Conservation (phyloP, 2,797 vertebrate species). For the Macrochelys suwanniensis region DNA sequence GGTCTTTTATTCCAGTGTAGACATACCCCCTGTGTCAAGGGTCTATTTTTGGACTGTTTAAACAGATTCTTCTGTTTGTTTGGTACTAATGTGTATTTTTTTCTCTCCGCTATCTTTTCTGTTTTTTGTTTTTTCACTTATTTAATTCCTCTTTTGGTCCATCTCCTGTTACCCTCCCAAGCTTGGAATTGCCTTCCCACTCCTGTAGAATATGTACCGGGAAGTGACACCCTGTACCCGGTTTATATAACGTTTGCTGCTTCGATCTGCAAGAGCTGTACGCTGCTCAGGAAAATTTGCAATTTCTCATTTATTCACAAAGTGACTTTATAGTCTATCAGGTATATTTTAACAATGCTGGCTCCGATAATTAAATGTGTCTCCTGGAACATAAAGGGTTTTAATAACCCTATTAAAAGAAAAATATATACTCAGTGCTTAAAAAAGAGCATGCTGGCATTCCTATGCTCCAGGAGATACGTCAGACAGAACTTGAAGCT, state of each 20-base stretch:
- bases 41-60: not conserved
- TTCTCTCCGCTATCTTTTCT: not conserved
- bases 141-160: not conserved
- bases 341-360: not conserved
- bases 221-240: fast-evolving
- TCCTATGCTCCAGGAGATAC: not conserved
- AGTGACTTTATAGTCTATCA: not conserved
- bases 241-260: not conserved
- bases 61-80: not conserved
- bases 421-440: not conserved
- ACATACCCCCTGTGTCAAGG: not conserved
- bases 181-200: not conserved
- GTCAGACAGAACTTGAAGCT: not conserved
- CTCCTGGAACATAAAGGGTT: not conserved
- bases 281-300: not conserved
- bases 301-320: not conserved
- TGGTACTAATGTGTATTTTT: not conserved
- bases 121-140: not conserved
- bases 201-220: not conserved
- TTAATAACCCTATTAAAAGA: not conserved
- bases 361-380: not conserved
- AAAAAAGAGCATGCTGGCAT: not conserved
- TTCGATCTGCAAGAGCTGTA: not conserved
- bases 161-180: not conserved
- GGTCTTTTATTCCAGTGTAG: not conserved